Evolutionary conservation across 1,140 invertebrate genomes (phyloP).

Genomic region (Melitaea cinxia): DNA sequence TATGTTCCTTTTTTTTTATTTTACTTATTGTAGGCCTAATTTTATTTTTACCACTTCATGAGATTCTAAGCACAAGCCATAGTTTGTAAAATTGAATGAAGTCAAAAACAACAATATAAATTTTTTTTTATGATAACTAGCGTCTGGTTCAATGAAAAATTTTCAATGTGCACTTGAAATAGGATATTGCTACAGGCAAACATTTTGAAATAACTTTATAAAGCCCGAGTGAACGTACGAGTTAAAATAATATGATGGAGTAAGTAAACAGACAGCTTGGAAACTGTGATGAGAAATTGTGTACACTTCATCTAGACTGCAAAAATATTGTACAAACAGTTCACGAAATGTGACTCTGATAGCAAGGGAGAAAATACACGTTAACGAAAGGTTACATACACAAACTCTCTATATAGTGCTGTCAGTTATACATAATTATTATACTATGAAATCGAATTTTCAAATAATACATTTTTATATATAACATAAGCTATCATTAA

Average conservation of each 20-base stretch:
- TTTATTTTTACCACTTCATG: too few relatives aligned
- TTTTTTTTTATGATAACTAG: neutral
- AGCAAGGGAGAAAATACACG: conserved; percentile 1
- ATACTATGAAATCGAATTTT: too few relatives aligned
- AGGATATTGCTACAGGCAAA: conserved; percentile 21
- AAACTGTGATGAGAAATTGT: conserved; percentile 33
- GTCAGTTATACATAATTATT: too few relatives aligned
- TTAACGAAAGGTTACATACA: neutral
- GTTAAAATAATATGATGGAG: conserved; percentile 35
- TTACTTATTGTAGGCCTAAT: too few relatives aligned
- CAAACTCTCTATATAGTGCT: too few relatives aligned
- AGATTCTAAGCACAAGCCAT: too few relatives aligned
- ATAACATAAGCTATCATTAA: too few relatives aligned
- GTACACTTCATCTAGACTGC: conserved; percentile 31
- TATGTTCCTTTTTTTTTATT: too few relatives aligned
- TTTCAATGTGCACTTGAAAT: neutral
- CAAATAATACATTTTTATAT: too few relatives aligned
- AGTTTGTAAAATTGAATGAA: neutral
- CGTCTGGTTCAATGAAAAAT: neutral
- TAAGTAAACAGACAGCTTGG: conserved; percentile 30
- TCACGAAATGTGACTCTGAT: neutral
- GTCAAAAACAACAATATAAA: neutral
- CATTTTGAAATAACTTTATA: conserved; percentile 31
- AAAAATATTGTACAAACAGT: conserved; percentile 28
- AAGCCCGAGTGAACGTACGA: conserved; percentile 29